phyloP scores from a whole-genome alignment of 2,888 invertebrate genomes.

The Sphaerophoria rueppellii region DNA sequence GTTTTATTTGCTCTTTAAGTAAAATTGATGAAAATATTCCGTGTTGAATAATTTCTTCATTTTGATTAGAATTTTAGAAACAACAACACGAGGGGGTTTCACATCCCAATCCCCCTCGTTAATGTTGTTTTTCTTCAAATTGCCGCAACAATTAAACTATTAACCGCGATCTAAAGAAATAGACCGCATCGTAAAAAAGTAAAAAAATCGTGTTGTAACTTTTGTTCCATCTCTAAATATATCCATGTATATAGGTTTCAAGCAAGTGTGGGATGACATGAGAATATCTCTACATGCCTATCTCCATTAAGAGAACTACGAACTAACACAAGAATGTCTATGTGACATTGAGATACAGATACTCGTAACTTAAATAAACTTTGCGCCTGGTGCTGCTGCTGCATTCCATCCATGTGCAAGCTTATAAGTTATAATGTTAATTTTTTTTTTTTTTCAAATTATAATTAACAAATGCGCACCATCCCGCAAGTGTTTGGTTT shows the following conservation, averaged over 20 bases:
- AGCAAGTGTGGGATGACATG: conserved; percentile 31
- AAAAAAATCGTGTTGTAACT: conserved; percentile 53
- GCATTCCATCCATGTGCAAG: conserved; percentile 62
- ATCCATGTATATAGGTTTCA: background rate
- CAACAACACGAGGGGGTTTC: background rate
- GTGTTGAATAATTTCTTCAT: conserved; percentile 62
- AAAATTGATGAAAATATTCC: conserved; percentile 70
- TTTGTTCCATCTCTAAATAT: conserved; percentile 13
- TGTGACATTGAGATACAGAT: conserved; percentile 66
- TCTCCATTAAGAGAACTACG: background rate
- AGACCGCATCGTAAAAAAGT: conserved; percentile 60
- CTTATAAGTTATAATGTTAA: conserved; percentile 55
- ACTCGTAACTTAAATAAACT: conserved; percentile 19
- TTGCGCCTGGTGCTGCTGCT: conserved; percentile 37
- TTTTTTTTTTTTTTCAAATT: conserved; percentile 51
- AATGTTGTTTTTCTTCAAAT: background rate
- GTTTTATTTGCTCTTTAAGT: conserved; percentile 41
- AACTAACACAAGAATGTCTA: conserved; percentile 24
- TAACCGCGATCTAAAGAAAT: conserved; percentile 69
- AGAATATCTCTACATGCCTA: conserved; percentile 24
- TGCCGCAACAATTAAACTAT: conserved; percentile 64
- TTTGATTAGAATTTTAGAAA: conserved; percentile 1
- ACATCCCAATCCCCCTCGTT: background rate
- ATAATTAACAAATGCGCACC: conserved; percentile 50
- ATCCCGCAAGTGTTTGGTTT: conserved; percentile 40